Base-by-base conservation (phyloP, 2,113 vertebrate species). In the Lampris incognitus region DNA sequence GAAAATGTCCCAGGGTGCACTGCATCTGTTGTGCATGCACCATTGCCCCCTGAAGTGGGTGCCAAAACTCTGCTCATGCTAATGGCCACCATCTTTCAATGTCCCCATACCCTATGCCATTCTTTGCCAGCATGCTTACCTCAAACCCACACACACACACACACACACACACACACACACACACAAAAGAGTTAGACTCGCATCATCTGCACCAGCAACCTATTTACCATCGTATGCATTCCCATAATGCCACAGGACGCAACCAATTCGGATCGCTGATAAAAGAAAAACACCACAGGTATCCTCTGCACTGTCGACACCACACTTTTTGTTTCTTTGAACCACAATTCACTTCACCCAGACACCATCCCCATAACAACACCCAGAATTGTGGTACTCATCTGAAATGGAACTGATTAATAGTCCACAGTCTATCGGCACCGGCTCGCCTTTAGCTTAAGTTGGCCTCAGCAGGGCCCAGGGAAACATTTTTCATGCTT, bases 71-170 rank as follows among this genome's bases (percentile, higher is more conserved):
- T 79, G 83, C 84, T 70, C 72, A 61, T 69, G 73, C 79, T 92
- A 92, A 93, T 91, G 89, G 83, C 78, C 36, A 40, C 79, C 84
- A 92, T 92, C 78, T 82, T 90, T 92, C 87, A 91, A 49, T 78
- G 85, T 92, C 79, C 79, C 81, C 78, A 67, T 76, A 79, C 74
- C 73, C 63, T 63, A 76, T 74, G 66, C 61, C 62, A 50, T 2
- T 7, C 46, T 9, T 37, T 65, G 62, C 71, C 74, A 82, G 78
- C 61, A 60, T 69, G 62, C 51, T 75, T 57, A 55, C 24, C 76
- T 69, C 66, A 52, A 48, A 39, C 49, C 39, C 57, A 63, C 54
- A 66, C 62, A 78, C 63, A 66, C 70, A 60, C 40, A 66, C 38
- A 63, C 54, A 60, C 39, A 66, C 58, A 79, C 62, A 69, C 46